Conservation (phyloP, 1,140 invertebrate genomes). For the Caligus rogercresseyi region DNA sequence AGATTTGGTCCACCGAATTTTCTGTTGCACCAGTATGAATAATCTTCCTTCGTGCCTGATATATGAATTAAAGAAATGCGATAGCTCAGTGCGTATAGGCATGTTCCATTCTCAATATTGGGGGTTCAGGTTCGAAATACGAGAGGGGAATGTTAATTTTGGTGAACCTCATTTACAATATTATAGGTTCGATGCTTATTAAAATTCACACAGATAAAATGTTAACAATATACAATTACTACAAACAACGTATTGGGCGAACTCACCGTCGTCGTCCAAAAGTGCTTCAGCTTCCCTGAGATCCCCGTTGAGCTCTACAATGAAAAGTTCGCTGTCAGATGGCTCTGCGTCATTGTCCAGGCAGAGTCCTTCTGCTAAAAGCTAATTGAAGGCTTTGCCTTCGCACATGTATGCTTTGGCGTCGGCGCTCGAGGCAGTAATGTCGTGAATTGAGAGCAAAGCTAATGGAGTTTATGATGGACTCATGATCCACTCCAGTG, state of each 20-base stretch:
- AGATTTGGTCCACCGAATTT: too few relatives aligned
- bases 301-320: constrained; percentile 89
- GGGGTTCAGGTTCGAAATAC: too few relatives aligned
- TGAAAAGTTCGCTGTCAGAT: constrained; percentile 92
- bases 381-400: constrained; percentile 81
- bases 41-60: too few relatives aligned
- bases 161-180: too few relatives aligned
- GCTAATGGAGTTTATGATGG: constrained; percentile 99
- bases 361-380: constrained; percentile 97
- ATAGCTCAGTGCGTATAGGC: too few relatives aligned
- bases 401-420: constrained; percentile 90
- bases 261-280: constrained; percentile 92
- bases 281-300: constrained; percentile 87
- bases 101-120: too few relatives aligned
- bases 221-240: too few relatives aligned
- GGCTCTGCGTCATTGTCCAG: constrained; percentile 96
- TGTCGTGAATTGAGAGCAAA: constrained; percentile 98
- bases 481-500: constrained; percentile 98
- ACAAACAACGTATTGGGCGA: constrained; percentile 94
- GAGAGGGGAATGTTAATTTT: too few relatives aligned
- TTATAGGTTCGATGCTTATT: too few relatives aligned
- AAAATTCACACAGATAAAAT: too few relatives aligned
- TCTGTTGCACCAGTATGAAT: too few relatives aligned
- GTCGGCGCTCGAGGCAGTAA: constrained; percentile 85
- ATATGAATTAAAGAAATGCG: too few relatives aligned